Conservation (phyloP, 1,140 invertebrate genomes). For the Halictus rubicundus region DNA sequence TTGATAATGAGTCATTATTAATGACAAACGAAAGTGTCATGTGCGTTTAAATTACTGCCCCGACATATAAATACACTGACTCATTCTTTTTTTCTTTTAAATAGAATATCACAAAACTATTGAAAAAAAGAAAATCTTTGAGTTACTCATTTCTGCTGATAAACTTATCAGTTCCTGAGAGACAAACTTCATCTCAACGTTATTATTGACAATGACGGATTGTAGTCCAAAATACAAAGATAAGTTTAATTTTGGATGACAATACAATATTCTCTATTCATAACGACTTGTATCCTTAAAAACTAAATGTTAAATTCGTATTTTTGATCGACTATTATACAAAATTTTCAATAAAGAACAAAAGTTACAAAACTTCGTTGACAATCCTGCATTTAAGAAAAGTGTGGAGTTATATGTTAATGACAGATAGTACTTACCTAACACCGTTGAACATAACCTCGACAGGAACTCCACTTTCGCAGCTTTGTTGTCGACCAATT, state of each 20-base stretch:
- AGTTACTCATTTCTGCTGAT: neutral
- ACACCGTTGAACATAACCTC: neutral
- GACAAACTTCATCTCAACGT: neutral
- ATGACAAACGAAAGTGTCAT: constrained; percentile 23
- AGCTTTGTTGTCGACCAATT: too few relatives aligned
- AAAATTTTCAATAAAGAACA: too few relatives aligned
- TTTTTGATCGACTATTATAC: neutral
- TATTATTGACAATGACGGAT: neutral
- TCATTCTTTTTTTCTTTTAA: too few relatives aligned
- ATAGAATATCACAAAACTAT: too few relatives aligned
- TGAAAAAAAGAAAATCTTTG: too few relatives aligned
- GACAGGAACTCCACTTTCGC: neutral
- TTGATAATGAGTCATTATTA: constrained; percentile 36
- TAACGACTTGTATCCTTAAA: too few relatives aligned
- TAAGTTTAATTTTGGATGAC: neutral
- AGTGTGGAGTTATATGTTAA: too few relatives aligned
- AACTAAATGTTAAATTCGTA: neutral
- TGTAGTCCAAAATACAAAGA: neutral
- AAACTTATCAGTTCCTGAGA: neutral
- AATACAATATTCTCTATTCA: neutral
- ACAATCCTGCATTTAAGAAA: neutral
- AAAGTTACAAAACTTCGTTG: too few relatives aligned
- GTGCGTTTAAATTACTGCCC: too few relatives aligned
- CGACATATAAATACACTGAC: too few relatives aligned
- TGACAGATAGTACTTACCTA: neutral